phyloP scores from a whole-genome alignment of 1,140 invertebrate genomes.

The Ceratosolen fusciceps region DNA sequence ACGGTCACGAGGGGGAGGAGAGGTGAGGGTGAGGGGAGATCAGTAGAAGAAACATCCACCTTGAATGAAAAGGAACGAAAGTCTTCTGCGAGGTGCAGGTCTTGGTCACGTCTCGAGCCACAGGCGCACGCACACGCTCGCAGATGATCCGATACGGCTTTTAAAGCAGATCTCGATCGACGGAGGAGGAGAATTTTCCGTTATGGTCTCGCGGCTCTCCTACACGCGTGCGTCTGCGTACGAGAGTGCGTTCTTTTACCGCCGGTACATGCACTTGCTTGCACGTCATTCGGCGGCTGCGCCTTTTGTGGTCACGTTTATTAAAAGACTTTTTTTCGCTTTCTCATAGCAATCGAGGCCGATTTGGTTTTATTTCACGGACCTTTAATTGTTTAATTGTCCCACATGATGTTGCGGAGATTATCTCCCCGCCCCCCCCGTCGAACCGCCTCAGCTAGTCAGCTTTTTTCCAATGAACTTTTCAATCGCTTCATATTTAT shows the following conservation, averaged over 20 bases:
- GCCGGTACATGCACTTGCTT: neutral
- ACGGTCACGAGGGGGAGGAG: neutral
- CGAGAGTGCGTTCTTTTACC: no score
- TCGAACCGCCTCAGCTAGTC: neutral
- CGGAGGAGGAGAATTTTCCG: conserved; percentile 44
- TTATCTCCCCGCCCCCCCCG: neutral
- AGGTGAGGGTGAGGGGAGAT: no score
- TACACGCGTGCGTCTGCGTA: neutral
- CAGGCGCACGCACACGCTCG: neutral
- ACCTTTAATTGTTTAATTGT: conserved; percentile 11
- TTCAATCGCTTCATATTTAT: conserved; percentile 1
- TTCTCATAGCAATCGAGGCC: neutral
- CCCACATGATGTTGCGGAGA: neutral
- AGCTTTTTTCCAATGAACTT: neutral
- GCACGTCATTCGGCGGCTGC: neutral
- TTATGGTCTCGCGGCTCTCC: conserved; percentile 28
- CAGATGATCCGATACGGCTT: conserved; percentile 38
- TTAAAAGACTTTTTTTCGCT: conserved; percentile 13
- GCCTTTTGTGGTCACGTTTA: conserved; percentile 4
- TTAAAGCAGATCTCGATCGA: conserved; percentile 42
- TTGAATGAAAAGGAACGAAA: conserved; percentile 44
- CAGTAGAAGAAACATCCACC: neutral
- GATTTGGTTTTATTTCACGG: neutral
- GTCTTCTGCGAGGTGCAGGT: neutral
- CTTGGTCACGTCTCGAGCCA: neutral